phyloP scores from a whole-genome alignment of 2,888 invertebrate species.

The Strigamia crassipes region DNA sequence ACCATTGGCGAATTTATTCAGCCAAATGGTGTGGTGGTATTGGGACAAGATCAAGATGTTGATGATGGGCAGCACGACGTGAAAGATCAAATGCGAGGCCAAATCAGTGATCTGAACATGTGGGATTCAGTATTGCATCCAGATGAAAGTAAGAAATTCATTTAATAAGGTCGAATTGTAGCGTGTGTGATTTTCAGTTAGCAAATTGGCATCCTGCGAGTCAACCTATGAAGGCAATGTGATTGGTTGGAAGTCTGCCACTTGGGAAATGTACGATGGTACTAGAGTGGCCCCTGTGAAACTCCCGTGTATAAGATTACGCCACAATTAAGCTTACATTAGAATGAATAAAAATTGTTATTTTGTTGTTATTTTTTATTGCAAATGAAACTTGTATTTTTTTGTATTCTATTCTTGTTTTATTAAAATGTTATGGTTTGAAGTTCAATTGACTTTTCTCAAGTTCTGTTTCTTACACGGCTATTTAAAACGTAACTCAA shows the following conservation, averaged over 20 bases:
- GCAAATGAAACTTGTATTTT: too few species aligned
- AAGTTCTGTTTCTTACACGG: too few species aligned
- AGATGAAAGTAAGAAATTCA: neutral
- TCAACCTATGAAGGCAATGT: neutral
- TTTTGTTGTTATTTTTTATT: too few species aligned
- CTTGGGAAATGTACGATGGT: neutral
- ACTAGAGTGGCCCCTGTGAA: neutral
- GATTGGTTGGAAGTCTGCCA: neutral
- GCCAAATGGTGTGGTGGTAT: neutral
- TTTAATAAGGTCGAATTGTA: neutral
- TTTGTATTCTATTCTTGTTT: too few species aligned
- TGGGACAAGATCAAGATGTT: neutral
- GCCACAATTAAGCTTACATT: neutral
- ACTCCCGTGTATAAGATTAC: neutral
- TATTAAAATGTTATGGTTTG: too few species aligned
- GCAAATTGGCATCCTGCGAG: neutral
- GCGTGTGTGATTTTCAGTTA: neutral
- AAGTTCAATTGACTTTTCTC: too few species aligned
- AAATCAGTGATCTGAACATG: neutral
- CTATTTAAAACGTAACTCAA: too few species aligned
- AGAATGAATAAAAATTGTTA: too few species aligned
- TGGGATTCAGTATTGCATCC: neutral
- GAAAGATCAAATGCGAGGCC: neutral
- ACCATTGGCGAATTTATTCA: neutral
- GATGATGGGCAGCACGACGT: neutral